These are phyloP conservation scores for Tenthredo distinguenda DNA, from an alignment of 2,888 invertebrate genomes.

Conservation along the genomic window DNA sequence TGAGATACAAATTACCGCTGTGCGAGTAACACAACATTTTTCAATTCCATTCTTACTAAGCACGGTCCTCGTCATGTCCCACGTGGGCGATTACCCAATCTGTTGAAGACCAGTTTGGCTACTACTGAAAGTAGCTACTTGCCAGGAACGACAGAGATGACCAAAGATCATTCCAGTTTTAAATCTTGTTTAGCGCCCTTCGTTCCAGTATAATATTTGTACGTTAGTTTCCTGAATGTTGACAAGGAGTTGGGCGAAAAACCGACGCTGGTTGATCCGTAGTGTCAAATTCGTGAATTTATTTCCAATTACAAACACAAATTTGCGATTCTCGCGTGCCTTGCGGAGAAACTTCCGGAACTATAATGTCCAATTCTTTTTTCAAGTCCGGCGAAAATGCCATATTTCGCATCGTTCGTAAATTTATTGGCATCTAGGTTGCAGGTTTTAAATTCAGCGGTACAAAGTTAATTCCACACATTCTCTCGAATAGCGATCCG, in stretches of 20 bases:
- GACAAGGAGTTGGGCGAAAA: neutral
- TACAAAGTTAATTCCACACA: neutral
- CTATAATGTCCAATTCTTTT: slow-evolving; percentile 2
- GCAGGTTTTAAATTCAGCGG: neutral
- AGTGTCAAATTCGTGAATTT: neutral
- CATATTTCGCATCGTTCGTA: neutral
- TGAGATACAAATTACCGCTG: neutral
- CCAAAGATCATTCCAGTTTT: slow-evolving; percentile 15
- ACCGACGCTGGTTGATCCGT: neutral
- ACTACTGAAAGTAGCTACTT: slow-evolving; percentile 17
- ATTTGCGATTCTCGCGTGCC: slow-evolving; percentile 28
- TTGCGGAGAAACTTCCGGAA: neutral
- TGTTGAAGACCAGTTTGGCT: slow-evolving; percentile 23
- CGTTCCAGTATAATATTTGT: neutral
- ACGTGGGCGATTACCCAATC: slow-evolving; percentile 39
- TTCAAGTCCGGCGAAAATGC: slow-evolving; percentile 7
- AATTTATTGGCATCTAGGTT: slow-evolving; percentile 3
- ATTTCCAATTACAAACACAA: neutral
- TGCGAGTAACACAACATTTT: neutral
- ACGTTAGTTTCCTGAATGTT: neutral
- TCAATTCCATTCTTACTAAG: slow-evolving; percentile 58
- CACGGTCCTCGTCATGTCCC: slow-evolving; percentile 60
- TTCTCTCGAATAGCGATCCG: neutral
- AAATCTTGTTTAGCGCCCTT: neutral
- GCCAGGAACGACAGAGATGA: neutral